Percentiles rank a stretch among this genome's conserved stretches.
Conservation (phyloP, 2,797 vertebrate genomes). For the Falco columbarius region DNA sequence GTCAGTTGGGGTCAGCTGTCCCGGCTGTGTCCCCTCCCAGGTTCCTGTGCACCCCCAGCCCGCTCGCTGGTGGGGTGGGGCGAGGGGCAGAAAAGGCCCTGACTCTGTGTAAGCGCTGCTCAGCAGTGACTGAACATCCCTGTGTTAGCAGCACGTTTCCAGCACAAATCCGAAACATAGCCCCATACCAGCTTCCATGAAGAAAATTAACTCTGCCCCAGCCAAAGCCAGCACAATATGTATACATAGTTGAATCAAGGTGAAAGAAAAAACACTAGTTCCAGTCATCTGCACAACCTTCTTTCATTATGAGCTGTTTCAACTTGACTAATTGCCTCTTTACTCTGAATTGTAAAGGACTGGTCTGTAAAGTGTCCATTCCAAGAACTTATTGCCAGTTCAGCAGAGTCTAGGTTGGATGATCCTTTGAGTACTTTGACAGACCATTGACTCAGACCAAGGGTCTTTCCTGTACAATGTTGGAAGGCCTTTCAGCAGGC, state of each 20-base stretch:
- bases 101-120: background rate
- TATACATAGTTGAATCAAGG: background rate
- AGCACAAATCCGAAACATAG: background rate
- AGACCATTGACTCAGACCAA: background rate
- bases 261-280: background rate
- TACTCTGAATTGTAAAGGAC: background rate
- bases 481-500: background rate
- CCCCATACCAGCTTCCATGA: background rate
- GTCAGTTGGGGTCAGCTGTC: too few species aligned
- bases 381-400: background rate
- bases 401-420: background rate
- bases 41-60: background rate
- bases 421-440: background rate
- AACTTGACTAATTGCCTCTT: background rate
- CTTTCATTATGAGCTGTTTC: background rate
- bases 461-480: background rate
- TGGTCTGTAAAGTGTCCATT: background rate
- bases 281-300: background rate
- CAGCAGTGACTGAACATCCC: background rate
- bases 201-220: background rate
- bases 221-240: background rate
- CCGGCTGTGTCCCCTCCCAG: background rate
- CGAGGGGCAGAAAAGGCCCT: background rate
- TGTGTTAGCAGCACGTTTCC: background rate
- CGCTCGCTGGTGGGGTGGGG: fast-evolving